Evolutionary conservation across 2,888 invertebrate genomes (phyloP).

Genomic region (Oscheius sp.): DNA sequence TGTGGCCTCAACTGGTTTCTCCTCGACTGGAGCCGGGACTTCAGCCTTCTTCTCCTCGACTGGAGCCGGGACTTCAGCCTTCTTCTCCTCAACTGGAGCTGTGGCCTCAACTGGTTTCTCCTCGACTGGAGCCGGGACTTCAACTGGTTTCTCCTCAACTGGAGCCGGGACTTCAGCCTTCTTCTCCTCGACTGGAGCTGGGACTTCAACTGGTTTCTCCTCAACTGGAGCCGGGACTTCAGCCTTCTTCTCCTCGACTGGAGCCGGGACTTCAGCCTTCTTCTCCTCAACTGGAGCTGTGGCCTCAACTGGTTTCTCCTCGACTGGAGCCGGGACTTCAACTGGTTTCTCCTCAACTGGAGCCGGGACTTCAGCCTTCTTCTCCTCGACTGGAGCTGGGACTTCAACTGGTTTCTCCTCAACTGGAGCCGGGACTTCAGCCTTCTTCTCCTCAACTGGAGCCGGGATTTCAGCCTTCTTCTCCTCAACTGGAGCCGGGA

Average conservation of each 20-base stretch:
- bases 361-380: background rate
- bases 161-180: background rate
- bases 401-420: background rate
- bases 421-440: background rate
- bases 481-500: background rate
- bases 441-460: background rate
- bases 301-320: background rate
- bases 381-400: background rate
- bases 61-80: background rate
- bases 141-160: background rate
- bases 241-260: background rate
- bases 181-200: background rate
- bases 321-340: background rate
- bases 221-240: background rate
- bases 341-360: background rate
- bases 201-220: background rate
- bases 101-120: background rate
- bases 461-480: background rate
- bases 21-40: background rate
- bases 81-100: background rate
- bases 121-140: background rate
- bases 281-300: background rate
- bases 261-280: background rate
- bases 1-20: background rate
- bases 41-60: background rate